A percentile compares a stretch with the other conserved stretches of the same genome.
phyloP scores from a whole-genome alignment of 2,113 vertebrate genomes.

The Scomber colias region DNA sequence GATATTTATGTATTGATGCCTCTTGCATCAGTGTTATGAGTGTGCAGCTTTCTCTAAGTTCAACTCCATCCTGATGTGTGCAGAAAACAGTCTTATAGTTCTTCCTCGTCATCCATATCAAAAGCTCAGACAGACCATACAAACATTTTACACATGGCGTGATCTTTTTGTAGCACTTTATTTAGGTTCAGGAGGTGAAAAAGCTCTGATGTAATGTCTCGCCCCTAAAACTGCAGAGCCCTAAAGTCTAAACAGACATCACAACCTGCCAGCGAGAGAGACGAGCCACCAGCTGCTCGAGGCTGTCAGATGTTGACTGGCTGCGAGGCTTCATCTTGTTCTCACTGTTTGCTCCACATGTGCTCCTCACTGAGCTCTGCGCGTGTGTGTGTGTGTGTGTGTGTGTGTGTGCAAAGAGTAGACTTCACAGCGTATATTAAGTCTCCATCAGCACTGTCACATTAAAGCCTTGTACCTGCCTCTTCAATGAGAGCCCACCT shows the following conservation, averaged over 20 bases:
- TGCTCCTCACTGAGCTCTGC: neutral
- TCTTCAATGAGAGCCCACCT: conserved; percentile 4
- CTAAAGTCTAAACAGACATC: neutral
- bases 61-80: too few relatives aligned
- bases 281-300: conserved; percentile 3
- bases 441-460: neutral
- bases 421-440: too few relatives aligned
- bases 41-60: too few relatives aligned
- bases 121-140: too few relatives aligned
- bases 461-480: conserved; percentile 9
- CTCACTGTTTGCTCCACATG: conserved; percentile 1
- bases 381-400: neutral
- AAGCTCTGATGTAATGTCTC: neutral
- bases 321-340: conserved; percentile 24
- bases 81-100: too few relatives aligned
- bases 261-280: neutral
- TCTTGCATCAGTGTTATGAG: too few relatives aligned
- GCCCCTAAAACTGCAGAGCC: too few relatives aligned
- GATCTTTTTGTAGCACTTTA: neutral
- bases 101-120: too few relatives aligned
- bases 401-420: neutral
- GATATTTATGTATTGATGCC: too few relatives aligned
- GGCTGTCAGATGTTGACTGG: conserved; percentile 12
- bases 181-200: neutral
- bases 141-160: too few relatives aligned